Evolutionary conservation across 1,140 invertebrate species (phyloP).

Genomic region (Antheraea mylitta): DNA sequence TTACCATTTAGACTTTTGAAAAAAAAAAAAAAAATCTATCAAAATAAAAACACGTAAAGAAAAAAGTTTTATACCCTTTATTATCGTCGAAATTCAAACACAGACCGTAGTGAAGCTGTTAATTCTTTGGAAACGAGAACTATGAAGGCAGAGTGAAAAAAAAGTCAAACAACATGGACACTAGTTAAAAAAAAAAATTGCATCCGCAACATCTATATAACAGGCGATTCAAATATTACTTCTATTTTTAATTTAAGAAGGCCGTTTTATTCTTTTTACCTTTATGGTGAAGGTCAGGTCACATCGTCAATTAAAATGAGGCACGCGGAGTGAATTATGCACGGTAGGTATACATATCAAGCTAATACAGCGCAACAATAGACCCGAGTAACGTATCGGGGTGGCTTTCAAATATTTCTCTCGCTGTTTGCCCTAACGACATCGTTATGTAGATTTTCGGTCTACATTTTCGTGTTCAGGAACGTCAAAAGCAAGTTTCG

Average conservation of each 20-base stretch:
- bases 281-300: constrained; percentile 15
- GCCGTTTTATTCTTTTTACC: constrained; percentile 3
- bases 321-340: constrained; percentile 14
- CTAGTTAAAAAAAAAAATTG: no score
- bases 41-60: no score
- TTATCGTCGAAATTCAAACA: no score
- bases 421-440: constrained; percentile 19
- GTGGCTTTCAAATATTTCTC: constrained; percentile 2
- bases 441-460: constrained; percentile 30
- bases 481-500: constrained; percentile 19
- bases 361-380: not conserved
- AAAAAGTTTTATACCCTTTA: no score
- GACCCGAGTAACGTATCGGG: not conserved
- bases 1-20: no score
- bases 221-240: not conserved
- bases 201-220: not conserved
- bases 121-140: no score
- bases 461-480: constrained; percentile 22
- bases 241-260: constrained; percentile 6
- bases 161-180: no score
- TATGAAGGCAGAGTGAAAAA: no score
- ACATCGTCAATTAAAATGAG: constrained; percentile 21
- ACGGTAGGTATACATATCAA: not conserved
- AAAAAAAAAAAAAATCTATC: no score
- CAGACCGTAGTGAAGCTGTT: no score